Evolutionary conservation across 2,797 vertebrate genomes (phyloP).

Genomic region (Girardinus metallicus): DNA sequence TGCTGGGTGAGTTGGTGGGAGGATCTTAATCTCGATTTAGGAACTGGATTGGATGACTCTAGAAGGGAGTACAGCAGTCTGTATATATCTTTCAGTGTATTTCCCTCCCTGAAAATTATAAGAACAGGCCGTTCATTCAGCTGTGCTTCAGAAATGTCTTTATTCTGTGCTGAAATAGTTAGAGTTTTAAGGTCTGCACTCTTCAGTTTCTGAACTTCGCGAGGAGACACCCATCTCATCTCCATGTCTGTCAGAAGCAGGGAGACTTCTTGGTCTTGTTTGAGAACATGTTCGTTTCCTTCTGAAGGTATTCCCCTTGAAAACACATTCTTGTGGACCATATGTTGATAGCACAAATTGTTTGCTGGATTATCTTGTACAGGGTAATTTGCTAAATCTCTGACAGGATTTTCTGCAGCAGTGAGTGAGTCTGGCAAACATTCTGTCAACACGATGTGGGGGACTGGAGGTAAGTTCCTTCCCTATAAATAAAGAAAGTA

Average conservation of each 20-base stretch:
- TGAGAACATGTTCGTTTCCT: constrained; percentile 18
- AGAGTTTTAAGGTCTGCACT: constrained; percentile 40
- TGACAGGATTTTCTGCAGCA: constrained; percentile 66
- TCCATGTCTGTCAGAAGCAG: constrained; percentile 56
- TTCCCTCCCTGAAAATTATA: constrained; percentile 38
- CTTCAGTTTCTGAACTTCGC: constrained; percentile 39
- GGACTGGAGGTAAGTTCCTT: constrained; percentile 70
- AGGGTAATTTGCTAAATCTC: constrained; percentile 53
- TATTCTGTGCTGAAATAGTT: constrained; percentile 37
- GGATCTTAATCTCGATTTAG: constrained; percentile 56
- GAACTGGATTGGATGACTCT: constrained; percentile 40
- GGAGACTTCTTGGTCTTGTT: constrained; percentile 37
- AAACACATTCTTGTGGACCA: neutral
- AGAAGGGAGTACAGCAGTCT: constrained; percentile 42
- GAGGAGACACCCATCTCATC: constrained; percentile 48
- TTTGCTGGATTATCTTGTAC: constrained; percentile 28
- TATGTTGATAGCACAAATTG: constrained; percentile 9
- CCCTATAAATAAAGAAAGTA: constrained; percentile 73
- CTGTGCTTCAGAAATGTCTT: constrained; percentile 30
- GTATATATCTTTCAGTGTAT: constrained; percentile 48
- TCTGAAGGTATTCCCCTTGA: constrained; percentile 11
- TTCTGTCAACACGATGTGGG: constrained; percentile 87
- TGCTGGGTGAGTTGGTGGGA: constrained; percentile 22
- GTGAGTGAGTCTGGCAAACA: constrained; percentile 76
- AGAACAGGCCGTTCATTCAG: constrained; percentile 45